Evolutionary conservation across 1,140 invertebrate species (phyloP), one percentile per base, ranked within the genome.

Genomic region (Bombus affinis): DNA sequence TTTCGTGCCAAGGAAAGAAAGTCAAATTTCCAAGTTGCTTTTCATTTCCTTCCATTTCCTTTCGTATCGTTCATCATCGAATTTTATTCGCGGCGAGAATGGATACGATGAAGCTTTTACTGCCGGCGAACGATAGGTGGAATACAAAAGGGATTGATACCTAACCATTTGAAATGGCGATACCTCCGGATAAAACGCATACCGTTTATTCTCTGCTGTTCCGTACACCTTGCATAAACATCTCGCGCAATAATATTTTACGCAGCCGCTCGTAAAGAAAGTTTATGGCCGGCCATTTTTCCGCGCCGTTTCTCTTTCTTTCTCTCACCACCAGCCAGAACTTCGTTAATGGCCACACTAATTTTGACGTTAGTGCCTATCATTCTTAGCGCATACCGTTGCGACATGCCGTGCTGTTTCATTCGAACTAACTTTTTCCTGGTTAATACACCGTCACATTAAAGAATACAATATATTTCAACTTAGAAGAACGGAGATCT

Each of bases 191-290:
- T 72, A 35, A 72, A 72, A 47, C 39, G 65, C 42, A 73, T 57
- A 78, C 53, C 66, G 57, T 83, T 83, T 77, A 83, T 86, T 73
- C 68, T 35, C n/a, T 77, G 65, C 8, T 62, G 68, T 35, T 79
- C 62, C 76, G 32, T 22, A 57, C 66, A 62, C 28, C 71, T 75
- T 83, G 79, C 87, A 79, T 85, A 76, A 81, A 80, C 73, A 79
- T 86, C 25, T 68, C 59, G 71, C 68, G 77, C 68, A 85, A 70
- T 83, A 68, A 85, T 86, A 53, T 85, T 88, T 87, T 85, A 65
- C 74, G 74, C 66, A 39, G 81, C 37, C 42, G 47, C 37, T 77
- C 78, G 65, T 74, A 78, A 86, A 82, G n/a, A 32, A 80, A 62
- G 65, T 71, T 71, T 78, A 87, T 18, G 35, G 32, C 37, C 37